phyloP scores from a whole-genome alignment of 1,140 invertebrate species.

The Triops cancriformis region DNA sequence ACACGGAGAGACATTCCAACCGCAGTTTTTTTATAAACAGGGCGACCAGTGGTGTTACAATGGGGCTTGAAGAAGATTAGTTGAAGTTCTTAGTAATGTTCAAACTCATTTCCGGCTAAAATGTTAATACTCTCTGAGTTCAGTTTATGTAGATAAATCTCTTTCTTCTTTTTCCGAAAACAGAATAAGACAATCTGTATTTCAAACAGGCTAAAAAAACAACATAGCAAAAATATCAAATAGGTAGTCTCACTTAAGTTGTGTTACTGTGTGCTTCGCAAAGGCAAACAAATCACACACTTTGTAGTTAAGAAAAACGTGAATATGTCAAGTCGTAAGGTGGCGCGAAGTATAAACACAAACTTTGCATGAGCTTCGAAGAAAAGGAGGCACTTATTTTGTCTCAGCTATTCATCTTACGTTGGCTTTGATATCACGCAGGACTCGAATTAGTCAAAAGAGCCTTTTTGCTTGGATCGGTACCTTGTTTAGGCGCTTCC shows the following conservation, averaged over 20 bases:
- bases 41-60: background rate
- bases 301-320: background rate
- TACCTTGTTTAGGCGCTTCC: constrained; percentile 19
- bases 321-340: background rate
- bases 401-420: too few species aligned
- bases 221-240: background rate
- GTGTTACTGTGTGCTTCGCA: background rate
- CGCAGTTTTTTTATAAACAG: background rate
- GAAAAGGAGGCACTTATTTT: too few species aligned
- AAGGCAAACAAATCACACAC: background rate
- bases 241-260: background rate
- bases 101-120: too few species aligned
- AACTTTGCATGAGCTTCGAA: too few species aligned
- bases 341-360: background rate
- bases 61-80: background rate
- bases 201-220: constrained; percentile 2
- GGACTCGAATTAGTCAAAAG: background rate
- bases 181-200: background rate
- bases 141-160: background rate
- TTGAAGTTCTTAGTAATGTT: too few species aligned
- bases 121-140: background rate
- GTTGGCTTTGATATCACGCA: background rate
- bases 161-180: background rate
- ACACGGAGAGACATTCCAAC: background rate
- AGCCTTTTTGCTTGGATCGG: background rate